These are phyloP conservation scores for Oncorhynchus kisutch DNA, from an alignment of 2,113 vertebrate genomes.

Conservation along the genomic window DNA sequence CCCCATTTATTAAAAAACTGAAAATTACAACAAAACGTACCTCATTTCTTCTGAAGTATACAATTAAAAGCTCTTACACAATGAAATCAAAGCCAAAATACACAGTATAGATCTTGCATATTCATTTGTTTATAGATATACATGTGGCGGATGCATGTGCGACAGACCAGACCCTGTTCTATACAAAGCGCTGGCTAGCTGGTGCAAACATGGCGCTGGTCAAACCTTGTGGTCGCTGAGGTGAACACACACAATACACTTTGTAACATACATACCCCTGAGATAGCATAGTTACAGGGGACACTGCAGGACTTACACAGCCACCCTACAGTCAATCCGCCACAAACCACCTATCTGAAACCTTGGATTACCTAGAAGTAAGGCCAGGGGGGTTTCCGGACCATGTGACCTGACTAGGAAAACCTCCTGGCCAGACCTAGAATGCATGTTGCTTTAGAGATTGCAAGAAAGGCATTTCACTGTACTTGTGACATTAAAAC, in stretches of 20 bases:
- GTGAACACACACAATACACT: constrained; percentile 39
- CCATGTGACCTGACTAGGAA: too few relatives aligned
- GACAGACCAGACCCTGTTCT: constrained; percentile 41
- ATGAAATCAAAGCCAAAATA: constrained; percentile 78
- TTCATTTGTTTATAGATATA: constrained; percentile 60
- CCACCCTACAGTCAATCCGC: neutral
- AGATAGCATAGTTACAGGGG: neutral
- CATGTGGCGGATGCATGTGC: constrained; percentile 37
- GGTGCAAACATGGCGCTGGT: constrained; percentile 16
- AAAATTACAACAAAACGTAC: constrained; percentile 67
- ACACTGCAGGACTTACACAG: constrained; percentile 1
- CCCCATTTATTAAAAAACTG: constrained; percentile 67
- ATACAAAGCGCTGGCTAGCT: constrained; percentile 31
- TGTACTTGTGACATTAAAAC: too few relatives aligned
- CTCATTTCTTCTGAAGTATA: constrained; percentile 69
- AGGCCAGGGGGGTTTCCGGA: too few relatives aligned
- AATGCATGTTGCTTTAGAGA: neutral
- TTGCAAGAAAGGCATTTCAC: too few relatives aligned
- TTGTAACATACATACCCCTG: neutral
- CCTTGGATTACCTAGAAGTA: constrained; percentile 6
- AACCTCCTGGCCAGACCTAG: constrained; percentile 3
- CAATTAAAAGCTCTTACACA: constrained; percentile 63
- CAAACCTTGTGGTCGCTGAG: constrained; percentile 21
- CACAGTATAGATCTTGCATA: constrained; percentile 77
- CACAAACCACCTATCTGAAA: constrained; percentile 11